Base-by-base conservation (phyloP, 2,113 vertebrate species). In the Columba janthina region DNA sequence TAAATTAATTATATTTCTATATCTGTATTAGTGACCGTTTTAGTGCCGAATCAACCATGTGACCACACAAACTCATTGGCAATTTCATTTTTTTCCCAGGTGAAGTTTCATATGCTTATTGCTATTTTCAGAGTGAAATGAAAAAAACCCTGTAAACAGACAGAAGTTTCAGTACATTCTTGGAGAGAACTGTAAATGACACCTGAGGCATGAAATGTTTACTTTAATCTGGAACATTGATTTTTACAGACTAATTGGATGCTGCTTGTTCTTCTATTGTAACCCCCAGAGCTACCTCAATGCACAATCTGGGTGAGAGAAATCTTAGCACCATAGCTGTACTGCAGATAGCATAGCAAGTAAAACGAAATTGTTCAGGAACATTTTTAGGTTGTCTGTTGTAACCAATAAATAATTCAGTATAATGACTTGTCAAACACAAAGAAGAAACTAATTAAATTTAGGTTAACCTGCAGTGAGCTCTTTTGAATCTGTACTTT, bases 201-300 rank as follows among this genome's bases (percentile, higher is more conserved):
- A 74, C 26, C 15, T 71, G 67, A 79, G 62, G n/a, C 50, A 88
- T 85, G 77, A 75, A 74, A 92, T 62, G 72, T 94, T 95, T 89
- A 71, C 36, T 91, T 96, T 91, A 81, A 48, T 42, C 34, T 73
- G 82, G 58, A 85, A 73, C 32, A 10, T 12, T 85, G 34, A 74
- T 82, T 94, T 67, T 91, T 53, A 77, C 46, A 71, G 46, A 76
- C 21, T 60, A 82, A 75, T 65, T 82, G 28, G 28, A 85, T 75
- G 9, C 6, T 70, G 25, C 48, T 72, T 70, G 9, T 15, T 84
- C 77, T 81, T 77, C 71, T 88, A 0, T 64, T 60, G 10, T 31
- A 75, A 62, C 3, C 2, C 4, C 10, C 24, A 48, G 9, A 85
- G 28, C 5, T 66, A 77, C 8, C 84, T 88, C 50, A 69, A 38